Percentiles rank a stretch among this genome's conserved stretches.
Conservation (phyloP, 2,113 vertebrate genomes). For the Tyrannus savana region DNA sequence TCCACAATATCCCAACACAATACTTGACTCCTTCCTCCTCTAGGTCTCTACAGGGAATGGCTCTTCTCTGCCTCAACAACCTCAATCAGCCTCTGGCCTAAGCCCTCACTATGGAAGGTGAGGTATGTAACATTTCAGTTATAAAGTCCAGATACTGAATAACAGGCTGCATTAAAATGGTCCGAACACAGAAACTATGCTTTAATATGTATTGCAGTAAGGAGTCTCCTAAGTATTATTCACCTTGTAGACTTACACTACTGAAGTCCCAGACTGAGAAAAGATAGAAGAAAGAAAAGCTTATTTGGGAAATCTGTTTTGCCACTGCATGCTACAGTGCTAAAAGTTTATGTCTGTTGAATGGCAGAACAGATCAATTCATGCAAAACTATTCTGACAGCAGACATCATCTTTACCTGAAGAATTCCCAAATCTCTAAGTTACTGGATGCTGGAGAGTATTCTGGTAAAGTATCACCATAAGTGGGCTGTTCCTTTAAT, state of each 20-base stretch:
- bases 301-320: not conserved
- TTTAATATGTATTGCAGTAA: not conserved
- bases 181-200: not conserved
- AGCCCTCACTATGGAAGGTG: rapidly evolving
- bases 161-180: not conserved
- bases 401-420: not conserved
- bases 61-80: not conserved
- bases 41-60: not conserved
- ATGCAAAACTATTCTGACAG: not conserved
- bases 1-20: not conserved
- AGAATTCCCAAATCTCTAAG: not conserved
- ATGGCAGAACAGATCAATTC: not conserved
- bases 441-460: not conserved
- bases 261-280: not conserved
- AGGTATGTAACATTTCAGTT: not conserved
- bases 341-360: not conserved
- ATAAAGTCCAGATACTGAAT: not conserved
- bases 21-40: not conserved
- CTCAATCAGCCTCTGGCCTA: not conserved
- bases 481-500: not conserved
- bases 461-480: not conserved
- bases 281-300: not conserved
- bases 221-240: not conserved
- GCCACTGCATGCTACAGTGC: not conserved
- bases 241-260: not conserved